A percentile compares a stretch with the other conserved stretches of the same genome.
Evolutionary conservation across 2,113 vertebrate species (phyloP).

Genomic region (Tragulus kanchil): DNA sequence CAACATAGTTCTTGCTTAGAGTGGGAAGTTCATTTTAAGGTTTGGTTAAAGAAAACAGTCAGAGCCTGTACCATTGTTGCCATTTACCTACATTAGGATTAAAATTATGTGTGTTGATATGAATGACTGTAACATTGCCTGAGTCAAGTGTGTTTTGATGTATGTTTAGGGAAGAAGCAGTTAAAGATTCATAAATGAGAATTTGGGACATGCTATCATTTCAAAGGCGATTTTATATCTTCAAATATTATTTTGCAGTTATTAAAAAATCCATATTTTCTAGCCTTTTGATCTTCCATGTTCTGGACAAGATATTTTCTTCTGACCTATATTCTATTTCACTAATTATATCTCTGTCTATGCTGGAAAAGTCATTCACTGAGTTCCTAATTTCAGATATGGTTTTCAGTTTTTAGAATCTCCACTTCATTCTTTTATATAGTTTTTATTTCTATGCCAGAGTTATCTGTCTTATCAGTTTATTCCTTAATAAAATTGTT

Average conservation of each 20-base stretch:
- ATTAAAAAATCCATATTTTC: background rate
- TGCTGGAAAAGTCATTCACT: background rate
- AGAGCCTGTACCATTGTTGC: background rate
- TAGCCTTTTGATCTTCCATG: background rate
- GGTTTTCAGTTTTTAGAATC: conserved; percentile 35
- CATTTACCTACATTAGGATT: background rate
- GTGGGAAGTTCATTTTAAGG: conserved; percentile 44
- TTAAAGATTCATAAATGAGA: background rate
- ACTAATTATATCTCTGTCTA: background rate
- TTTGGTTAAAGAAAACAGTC: conserved; percentile 18
- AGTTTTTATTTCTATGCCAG: background rate
- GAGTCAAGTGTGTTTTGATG: background rate
- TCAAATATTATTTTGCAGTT: background rate
- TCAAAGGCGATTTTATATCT: conserved; percentile 48
- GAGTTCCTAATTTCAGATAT: background rate
- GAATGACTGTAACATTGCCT: background rate
- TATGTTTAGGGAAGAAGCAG: background rate
- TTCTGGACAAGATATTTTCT: conserved; percentile 37
- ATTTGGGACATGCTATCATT: background rate
- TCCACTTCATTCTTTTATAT: background rate
- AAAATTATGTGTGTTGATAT: background rate
- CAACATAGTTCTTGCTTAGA: background rate
- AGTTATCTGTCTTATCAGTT: background rate
- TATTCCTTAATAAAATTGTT: background rate
- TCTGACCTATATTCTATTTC: background rate